Evolutionary conservation across 2,797 vertebrate genomes (phyloP), one percentile per base, ranked within the genome.

Genomic region (Strix occidentalis): DNA sequence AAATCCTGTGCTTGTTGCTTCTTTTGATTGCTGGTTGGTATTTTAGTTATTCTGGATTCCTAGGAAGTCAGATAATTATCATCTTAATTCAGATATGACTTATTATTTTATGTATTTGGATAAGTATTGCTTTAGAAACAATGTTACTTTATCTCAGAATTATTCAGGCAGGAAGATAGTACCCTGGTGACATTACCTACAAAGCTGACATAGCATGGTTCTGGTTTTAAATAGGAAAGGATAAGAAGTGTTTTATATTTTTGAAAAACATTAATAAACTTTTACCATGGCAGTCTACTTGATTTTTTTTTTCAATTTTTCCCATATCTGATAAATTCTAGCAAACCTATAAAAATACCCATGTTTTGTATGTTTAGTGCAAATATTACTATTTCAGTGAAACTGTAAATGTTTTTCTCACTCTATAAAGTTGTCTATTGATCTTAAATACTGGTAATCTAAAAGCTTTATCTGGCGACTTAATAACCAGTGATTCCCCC

Each of bases 1-100:
- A 35, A 89, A 91, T 89, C 77, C 70, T 64, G 29, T 65, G 57
- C 79, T 90, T 93, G 87, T 93, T 84, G 76, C 74, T 70, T 70
- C 26, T 72, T 76, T 56, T 58, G 89, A 5, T 78, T 24, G 35
- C 46, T 84, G 61, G 14, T 50, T 78, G 53, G 65, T 21, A 37
- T 78, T 84, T 61, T 46, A 81, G 29, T 79, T 89, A 9, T 71
- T 29, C 43, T 87, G 76, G 43, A 76, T 91, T 82, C 89, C 89
- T 94, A 80, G 87, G 81, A 53, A 61, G 85, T 80, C 53, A 72
- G 64, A 39, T 87, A 76, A 53, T 53, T 19, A 23, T 66, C 33
- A 71, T 95, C 56, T 79, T 71, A 79, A 90, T 46, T 88, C 61
- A 53, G 21, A 58, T 65, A n/a, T 8, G 16, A 37, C 23, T 66